Percentiles rank a stretch among this genome's conserved stretches.
Conservation (phyloP, 2,113 vertebrate species). For the Nesogale talazaci region DNA sequence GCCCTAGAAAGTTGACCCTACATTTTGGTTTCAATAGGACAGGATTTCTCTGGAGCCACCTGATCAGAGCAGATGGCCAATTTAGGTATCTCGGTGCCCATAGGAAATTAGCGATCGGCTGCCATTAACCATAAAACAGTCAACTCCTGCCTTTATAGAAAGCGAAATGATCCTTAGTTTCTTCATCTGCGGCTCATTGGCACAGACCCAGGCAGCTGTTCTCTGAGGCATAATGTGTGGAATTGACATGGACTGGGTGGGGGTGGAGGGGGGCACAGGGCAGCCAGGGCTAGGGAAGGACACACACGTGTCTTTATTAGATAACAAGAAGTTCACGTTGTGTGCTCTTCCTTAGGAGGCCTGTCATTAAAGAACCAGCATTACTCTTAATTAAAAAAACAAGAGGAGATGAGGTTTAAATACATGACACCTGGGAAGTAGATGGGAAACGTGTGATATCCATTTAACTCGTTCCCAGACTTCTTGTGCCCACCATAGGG, state of each 20-base stretch:
- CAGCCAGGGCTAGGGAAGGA: not conserved
- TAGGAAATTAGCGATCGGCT: not conserved
- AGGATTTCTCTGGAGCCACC: not conserved
- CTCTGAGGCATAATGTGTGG: not conserved
- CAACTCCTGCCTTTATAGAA: slow-evolving; percentile 17
- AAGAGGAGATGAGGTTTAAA: not conserved
- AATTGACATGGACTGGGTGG: not conserved
- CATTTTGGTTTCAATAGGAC: not conserved
- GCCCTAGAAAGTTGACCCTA: not conserved
- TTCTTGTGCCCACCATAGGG: not conserved
- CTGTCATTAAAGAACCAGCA: not conserved
- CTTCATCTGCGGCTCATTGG: not conserved
- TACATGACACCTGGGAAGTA: slow-evolving; percentile 6
- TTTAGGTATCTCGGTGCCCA: not conserved
- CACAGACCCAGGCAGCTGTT: not conserved
- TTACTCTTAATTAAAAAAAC: not conserved
- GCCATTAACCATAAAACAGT: not conserved
- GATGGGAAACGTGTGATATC: not conserved
- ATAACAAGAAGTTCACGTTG: not conserved
- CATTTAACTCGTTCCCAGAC: slow-evolving; percentile 3
- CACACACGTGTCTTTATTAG: slow-evolving; percentile 12
- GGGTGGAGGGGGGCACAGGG: too few relatives aligned
- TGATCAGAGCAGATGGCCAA: not conserved
- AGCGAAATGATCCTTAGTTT: not conserved
- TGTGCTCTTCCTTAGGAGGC: not conserved